Percentiles rank a stretch among this genome's conserved stretches.
phyloP scores from a whole-genome alignment of 2,797 vertebrate genomes.

The Fistularia commersonii region DNA sequence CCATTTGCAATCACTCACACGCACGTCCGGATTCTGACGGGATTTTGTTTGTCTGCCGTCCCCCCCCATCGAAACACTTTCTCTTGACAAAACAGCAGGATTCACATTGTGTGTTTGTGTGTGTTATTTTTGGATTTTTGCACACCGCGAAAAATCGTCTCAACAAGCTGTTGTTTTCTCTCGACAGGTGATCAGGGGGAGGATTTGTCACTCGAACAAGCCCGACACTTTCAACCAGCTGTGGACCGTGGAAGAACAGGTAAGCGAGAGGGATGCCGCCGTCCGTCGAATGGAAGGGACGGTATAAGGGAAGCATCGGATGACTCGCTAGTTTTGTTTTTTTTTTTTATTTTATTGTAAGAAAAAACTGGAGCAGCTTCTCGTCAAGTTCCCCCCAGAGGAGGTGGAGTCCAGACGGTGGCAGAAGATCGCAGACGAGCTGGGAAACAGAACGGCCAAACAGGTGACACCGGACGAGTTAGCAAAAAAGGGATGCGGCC shows the following conservation, averaged over 20 bases:
- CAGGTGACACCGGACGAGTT: conserved; percentile 76
- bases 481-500: too few relatives aligned
- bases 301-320: too few relatives aligned
- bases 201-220: conserved; percentile 92
- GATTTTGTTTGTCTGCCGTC: conserved; percentile 42
- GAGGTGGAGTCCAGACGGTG: conserved; percentile 95
- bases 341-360: conserved; percentile 37
- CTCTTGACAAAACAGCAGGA: conserved; percentile 24
- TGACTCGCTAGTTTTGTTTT: neutral
- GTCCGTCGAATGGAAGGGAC: too few relatives aligned
- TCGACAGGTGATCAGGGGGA: conserved; percentile 91
- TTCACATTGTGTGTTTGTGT: too few relatives aligned
- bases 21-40: conserved; percentile 26
- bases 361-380: conserved; percentile 96
- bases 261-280: conserved; percentile 39
- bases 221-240: conserved; percentile 98
- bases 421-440: conserved; percentile 97
- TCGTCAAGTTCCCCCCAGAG: conserved; percentile 94
- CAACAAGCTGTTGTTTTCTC: conserved; percentile 38
- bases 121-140: too few relatives aligned
- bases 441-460: conserved; percentile 96
- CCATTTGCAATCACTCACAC: conserved; percentile 34
- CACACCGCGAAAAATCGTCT: conserved; percentile 6
- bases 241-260: conserved; percentile 98
- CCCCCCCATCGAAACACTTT: conserved; percentile 35